Conservation (phyloP, 1,140 invertebrate genomes). For the Camponotus pennsylvanicus region DNA sequence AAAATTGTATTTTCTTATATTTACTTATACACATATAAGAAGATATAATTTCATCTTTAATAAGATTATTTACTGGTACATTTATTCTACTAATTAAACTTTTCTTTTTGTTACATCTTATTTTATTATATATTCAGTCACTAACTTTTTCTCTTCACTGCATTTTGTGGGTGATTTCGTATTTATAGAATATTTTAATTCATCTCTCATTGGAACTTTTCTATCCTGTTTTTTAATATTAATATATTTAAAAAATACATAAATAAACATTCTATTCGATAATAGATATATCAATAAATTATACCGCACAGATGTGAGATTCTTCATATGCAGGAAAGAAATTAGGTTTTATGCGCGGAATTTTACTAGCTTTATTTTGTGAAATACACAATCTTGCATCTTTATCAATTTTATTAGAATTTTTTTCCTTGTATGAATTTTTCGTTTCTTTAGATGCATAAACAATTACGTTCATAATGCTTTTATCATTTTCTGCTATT, state of each 20-base stretch:
- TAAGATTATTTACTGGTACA: not conserved
- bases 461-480: not conserved
- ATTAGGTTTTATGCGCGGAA: conserved; percentile 57
- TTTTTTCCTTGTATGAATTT: not conserved
- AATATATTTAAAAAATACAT: not conserved
- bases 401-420: not conserved
- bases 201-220: conserved; percentile 3
- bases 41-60: not conserved
- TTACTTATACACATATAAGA: not conserved
- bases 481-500: not conserved
- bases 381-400: not conserved
- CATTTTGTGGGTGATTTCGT: not conserved
- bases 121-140: conserved; percentile 14
- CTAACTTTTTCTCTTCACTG: conserved; percentile 23
- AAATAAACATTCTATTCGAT: not conserved
- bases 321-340: not conserved
- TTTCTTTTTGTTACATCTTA: not conserved
- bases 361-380: conserved; percentile 55
- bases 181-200: not conserved
- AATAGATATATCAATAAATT: not conserved
- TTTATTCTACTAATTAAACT: conserved; percentile 15
- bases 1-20: too few species aligned
- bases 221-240: conserved; percentile 3
- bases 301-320: conserved; percentile 20
- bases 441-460: not conserved